Percentiles rank a stretch among this genome's conserved stretches.
Conservation (phyloP, 2,113 vertebrate species). For the Corythoichthys intestinalis region DNA sequence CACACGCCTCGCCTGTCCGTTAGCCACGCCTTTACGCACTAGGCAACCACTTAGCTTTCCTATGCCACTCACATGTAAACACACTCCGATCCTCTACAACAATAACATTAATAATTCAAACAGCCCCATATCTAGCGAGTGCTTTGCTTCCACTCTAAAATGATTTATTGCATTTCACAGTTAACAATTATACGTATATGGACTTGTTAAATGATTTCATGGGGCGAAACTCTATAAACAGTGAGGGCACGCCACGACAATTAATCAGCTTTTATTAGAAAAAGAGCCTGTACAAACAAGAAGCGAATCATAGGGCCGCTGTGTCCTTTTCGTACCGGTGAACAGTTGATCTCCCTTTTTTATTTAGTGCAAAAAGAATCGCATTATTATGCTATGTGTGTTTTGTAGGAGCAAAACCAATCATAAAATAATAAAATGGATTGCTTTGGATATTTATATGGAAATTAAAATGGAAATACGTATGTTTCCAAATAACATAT, state of each 20-base stretch:
- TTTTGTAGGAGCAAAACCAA: background rate
- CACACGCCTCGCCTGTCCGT: too few relatives aligned
- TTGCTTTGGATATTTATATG: background rate
- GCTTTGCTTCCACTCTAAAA: background rate
- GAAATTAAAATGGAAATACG: too few relatives aligned
- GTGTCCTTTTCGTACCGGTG: background rate
- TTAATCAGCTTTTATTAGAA: constrained; percentile 47
- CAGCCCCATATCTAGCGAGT: background rate
- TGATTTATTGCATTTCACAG: constrained; percentile 14
- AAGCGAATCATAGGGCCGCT: background rate
- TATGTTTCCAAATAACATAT: too few relatives aligned
- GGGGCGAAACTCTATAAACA: constrained; percentile 15
- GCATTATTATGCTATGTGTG: background rate
- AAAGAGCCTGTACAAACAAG: background rate
- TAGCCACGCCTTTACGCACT: too few relatives aligned
- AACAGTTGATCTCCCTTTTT: background rate
- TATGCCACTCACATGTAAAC: too few relatives aligned
- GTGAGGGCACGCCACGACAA: constrained; percentile 10
- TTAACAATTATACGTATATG: constrained; percentile 11
- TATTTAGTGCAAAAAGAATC: too few relatives aligned
- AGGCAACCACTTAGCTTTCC: too few relatives aligned
- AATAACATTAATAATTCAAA: background rate
- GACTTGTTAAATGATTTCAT: constrained; percentile 21
- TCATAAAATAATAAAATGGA: background rate
- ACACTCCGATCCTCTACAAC: constrained; percentile 6